phyloP scores from a whole-genome alignment of 2,113 vertebrate species.

The Herpetotheres cachinnans region DNA sequence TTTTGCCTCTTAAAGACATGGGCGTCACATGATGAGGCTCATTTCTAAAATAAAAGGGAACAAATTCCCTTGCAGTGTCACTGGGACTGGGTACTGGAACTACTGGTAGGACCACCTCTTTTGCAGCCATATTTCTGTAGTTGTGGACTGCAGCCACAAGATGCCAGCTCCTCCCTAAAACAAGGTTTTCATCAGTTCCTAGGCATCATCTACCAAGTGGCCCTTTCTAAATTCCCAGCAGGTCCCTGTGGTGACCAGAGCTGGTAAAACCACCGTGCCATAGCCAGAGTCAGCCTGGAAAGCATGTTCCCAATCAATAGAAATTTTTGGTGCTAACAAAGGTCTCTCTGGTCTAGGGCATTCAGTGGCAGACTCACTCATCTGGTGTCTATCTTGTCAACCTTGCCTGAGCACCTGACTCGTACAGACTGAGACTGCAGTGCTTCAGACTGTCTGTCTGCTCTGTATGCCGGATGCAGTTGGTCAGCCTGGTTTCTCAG shows the following conservation, averaged over 20 bases:
- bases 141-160: not conserved
- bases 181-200: not conserved
- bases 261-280: not conserved
- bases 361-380: not conserved
- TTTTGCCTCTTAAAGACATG: not conserved
- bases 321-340: not conserved
- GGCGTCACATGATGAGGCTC: not conserved
- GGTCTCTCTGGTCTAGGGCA: not conserved
- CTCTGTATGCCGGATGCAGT: not conserved
- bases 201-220: not conserved
- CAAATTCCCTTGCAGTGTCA: not conserved
- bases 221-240: not conserved
- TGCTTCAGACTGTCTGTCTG: not conserved
- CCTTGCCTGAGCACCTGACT: not conserved
- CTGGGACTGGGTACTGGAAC: not conserved
- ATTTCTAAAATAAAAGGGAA: not conserved
- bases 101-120: not conserved
- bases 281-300: not conserved
- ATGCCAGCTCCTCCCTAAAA: not conserved
- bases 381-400: not conserved
- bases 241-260: not conserved
- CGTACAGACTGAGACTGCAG: not conserved
- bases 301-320: not conserved
- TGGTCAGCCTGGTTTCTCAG: not conserved
- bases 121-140: not conserved